Evolutionary conservation across 2,797 vertebrate genomes (phyloP).

Genomic region (Gouania willdenowi): DNA sequence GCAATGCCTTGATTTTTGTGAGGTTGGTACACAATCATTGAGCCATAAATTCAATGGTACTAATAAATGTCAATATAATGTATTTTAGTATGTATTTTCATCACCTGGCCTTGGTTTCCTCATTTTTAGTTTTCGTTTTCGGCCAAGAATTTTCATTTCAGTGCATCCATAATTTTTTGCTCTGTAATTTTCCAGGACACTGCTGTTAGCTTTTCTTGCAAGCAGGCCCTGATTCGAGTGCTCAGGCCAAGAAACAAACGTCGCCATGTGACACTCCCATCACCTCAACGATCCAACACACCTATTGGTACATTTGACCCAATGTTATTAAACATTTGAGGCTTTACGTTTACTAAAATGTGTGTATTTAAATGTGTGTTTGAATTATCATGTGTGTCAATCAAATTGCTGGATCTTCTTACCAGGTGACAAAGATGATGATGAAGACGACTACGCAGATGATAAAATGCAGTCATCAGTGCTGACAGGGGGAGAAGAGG

Average conservation of each 20-base stretch:
- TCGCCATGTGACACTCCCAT: conserved; percentile 93
- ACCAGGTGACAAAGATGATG: conserved; percentile 96
- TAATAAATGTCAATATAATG: no score
- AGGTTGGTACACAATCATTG: no score
- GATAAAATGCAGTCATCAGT: conserved; percentile 94
- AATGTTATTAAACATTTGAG: neutral
- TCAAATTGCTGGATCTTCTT: no score
- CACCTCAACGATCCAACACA: conserved; percentile 96
- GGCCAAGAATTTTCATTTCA: no score
- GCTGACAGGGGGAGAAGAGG: conserved; percentile 85
- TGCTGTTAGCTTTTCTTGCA: conserved; percentile 97
- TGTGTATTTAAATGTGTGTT: neutral
- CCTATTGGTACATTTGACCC: conserved; percentile 84
- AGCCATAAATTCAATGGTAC: no score
- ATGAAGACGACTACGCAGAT: conserved; percentile 93
- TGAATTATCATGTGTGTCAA: no score
- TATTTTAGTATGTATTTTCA: no score
- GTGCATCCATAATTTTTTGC: no score
- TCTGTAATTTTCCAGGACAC: conserved; percentile 81
- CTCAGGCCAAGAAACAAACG: conserved; percentile 94
- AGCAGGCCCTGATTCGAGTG: conserved; percentile 95
- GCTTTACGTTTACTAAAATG: neutral
- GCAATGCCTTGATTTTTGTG: no score
- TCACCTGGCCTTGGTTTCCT: no score
- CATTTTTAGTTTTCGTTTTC: no score